Evolutionary conservation across 2,888 invertebrate species (phyloP).

Genomic region (Scotopteryx bipunctaria): DNA sequence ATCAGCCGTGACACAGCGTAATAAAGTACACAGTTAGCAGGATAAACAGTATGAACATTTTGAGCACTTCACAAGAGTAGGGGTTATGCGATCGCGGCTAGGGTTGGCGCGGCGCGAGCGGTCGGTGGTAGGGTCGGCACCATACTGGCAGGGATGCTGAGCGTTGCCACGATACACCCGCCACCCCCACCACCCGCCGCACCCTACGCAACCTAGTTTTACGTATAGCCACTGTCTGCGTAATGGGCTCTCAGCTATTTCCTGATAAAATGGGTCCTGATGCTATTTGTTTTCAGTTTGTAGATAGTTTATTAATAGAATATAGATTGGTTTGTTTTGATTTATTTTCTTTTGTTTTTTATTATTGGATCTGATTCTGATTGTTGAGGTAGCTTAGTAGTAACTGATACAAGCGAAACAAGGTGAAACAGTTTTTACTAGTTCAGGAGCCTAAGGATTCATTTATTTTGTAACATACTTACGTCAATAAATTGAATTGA

Average conservation of each 20-base stretch:
- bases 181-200: constrained; percentile 68
- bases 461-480: too few relatives aligned
- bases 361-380: background rate
- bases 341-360: background rate
- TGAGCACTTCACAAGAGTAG: constrained; percentile 45
- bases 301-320: constrained; percentile 22
- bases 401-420: background rate
- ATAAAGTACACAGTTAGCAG: constrained; percentile 76
- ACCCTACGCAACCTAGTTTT: constrained; percentile 80
- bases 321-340: constrained; percentile 11
- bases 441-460: too few relatives aligned
- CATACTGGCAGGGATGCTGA: constrained; percentile 78
- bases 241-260: constrained; percentile 79
- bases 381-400: background rate
- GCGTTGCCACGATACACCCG: constrained; percentile 75
- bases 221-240: constrained; percentile 75
- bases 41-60: constrained; percentile 77
- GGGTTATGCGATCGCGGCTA: constrained; percentile 36
- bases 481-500: too few relatives aligned
- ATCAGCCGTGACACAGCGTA: constrained; percentile 72
- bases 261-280: constrained; percentile 70
- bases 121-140: constrained; percentile 55
- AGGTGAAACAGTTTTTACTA: too few relatives aligned
- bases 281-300: constrained; percentile 52
- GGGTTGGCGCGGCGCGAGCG: constrained; percentile 55